Percentiles rank a stretch among this genome's conserved stretches.
Conservation (phyloP, 2,888 invertebrate species). For the Mayetiola destructor region DNA sequence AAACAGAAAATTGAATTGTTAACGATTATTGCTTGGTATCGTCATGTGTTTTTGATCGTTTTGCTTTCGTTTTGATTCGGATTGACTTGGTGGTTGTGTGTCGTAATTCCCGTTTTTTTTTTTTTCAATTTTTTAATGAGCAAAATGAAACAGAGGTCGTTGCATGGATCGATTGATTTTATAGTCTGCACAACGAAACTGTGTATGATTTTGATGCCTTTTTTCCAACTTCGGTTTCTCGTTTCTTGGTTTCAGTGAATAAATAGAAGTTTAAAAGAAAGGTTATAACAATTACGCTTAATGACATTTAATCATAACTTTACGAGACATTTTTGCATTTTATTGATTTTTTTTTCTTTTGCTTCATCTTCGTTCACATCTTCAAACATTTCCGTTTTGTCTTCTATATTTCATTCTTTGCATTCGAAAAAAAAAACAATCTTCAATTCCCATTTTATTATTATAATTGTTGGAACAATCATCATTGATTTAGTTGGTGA, state of each 20-base stretch:
- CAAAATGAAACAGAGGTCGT: slow-evolving; percentile 2
- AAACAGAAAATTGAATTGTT: slow-evolving; percentile 5
- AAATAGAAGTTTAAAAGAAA: slow-evolving; percentile 1
- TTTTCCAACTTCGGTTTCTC: neutral
- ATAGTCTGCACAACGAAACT: neutral
- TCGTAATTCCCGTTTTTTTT: no score
- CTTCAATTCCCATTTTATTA: neutral
- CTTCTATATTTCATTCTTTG: no score
- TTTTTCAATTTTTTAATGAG: slow-evolving; percentile 10
- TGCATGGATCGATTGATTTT: neutral
- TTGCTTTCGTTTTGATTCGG: no score
- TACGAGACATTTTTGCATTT: slow-evolving; percentile 9
- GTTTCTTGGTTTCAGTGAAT: neutral
- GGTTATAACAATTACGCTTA: slow-evolving; percentile 10
- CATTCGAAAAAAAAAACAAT: neutral
- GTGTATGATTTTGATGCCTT: neutral
- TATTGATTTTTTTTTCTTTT: neutral
- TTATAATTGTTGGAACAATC: slow-evolving; percentile 1
- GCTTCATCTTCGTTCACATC: neutral
- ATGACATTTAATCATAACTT: slow-evolving; percentile 10
- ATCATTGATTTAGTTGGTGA: slow-evolving; percentile 4
- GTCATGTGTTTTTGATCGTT: neutral
- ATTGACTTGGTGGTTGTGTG: no score
- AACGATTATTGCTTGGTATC: slow-evolving; percentile 3
- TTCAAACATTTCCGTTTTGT: no score